phyloP scores from a whole-genome alignment of 2,113 vertebrate genomes.

The Saguinus midas region DNA sequence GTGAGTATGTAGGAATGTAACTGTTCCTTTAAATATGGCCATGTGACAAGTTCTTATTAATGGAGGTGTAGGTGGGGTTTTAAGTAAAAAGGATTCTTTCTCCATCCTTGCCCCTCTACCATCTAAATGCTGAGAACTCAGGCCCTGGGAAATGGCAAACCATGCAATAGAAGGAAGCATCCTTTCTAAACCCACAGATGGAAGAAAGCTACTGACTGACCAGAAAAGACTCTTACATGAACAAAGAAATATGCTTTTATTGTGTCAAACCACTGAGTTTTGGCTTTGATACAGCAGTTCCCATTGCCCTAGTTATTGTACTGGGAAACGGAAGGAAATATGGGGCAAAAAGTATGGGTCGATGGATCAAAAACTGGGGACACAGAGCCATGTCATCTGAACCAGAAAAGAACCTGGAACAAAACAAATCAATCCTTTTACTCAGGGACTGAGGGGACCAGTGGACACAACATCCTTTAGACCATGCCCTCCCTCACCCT shows the following conservation, averaged over 20 bases:
- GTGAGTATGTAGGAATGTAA: not conserved
- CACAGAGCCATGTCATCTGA: not conserved
- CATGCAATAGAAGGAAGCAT: not conserved
- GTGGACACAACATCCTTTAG: not conserved
- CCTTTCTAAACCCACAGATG: not conserved
- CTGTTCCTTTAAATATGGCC: not conserved
- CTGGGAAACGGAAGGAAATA: not conserved
- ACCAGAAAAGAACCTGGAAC: not conserved
- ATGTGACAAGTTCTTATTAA: not conserved
- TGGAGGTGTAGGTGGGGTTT: not conserved
- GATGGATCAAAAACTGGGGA: not conserved
- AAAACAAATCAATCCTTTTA: not conserved
- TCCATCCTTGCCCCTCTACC: not conserved
- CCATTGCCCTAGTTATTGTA: not conserved
- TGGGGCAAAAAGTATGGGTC: not conserved
- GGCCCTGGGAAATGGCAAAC: not conserved
- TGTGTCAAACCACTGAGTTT: not conserved
- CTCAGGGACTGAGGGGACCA: not conserved
- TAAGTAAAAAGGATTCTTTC: not conserved
- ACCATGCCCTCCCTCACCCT: accelerated
- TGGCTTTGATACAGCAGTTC: not conserved
- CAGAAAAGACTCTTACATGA: not conserved
- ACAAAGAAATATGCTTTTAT: not conserved
- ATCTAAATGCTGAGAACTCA: not conserved
- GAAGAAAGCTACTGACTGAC: not conserved